These are phyloP conservation scores for Pogonocherus hispidulus DNA, from an alignment of 2,888 invertebrate species.

Conservation along the genomic window DNA sequence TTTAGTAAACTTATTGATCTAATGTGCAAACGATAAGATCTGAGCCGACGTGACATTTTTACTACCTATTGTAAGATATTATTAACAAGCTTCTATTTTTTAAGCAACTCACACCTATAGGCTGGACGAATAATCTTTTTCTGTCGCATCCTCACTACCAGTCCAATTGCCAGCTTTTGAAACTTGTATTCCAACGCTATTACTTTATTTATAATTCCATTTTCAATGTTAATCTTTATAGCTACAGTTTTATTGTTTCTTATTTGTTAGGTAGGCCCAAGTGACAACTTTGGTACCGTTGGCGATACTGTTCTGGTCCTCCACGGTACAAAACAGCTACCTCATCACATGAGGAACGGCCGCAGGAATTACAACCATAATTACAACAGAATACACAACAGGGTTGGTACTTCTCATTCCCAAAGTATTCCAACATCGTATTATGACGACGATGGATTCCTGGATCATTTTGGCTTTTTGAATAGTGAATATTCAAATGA, in stretches of 20 bases:
- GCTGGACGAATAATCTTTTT: neutral
- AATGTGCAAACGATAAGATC: too few relatives aligned
- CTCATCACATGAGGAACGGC: constrained; percentile 75
- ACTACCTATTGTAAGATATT: too few relatives aligned
- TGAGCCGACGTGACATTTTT: too few relatives aligned
- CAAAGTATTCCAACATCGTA: neutral
- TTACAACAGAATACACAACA: constrained; percentile 68
- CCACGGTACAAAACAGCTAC: constrained; percentile 80
- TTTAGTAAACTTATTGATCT: too few relatives aligned
- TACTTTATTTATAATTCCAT: too few relatives aligned
- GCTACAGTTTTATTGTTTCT: neutral
- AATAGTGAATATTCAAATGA: neutral
- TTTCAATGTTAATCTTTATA: neutral
- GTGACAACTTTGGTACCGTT: constrained; percentile 73
- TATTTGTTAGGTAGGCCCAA: constrained; percentile 65
- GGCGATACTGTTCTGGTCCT: constrained; percentile 74
- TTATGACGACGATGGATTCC: neutral
- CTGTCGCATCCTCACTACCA: too few relatives aligned
- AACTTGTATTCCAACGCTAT: too few relatives aligned
- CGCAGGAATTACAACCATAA: constrained; percentile 71
- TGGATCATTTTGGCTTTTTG: neutral
- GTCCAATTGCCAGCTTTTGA: too few relatives aligned
- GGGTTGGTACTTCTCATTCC: constrained; percentile 34
- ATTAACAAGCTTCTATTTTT: too few relatives aligned
- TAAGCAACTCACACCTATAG: too few relatives aligned